These are phyloP conservation scores for Camelus bactrianus DNA, from an alignment of 2,113 vertebrate species.

Conservation along the genomic window DNA sequence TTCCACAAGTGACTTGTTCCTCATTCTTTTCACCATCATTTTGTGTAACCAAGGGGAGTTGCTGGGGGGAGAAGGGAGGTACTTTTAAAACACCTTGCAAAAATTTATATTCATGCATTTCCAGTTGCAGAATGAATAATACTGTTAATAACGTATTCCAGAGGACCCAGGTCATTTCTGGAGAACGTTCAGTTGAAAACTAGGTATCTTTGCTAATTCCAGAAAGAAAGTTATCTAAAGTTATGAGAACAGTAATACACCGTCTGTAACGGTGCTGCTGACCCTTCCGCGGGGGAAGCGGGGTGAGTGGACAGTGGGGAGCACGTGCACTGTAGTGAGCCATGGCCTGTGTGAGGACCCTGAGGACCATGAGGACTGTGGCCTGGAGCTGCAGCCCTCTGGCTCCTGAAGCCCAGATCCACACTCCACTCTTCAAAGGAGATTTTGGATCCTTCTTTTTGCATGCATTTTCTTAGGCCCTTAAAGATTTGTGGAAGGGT, in stretches of 20 bases:
- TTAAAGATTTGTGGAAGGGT: neutral
- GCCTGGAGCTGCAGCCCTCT: neutral
- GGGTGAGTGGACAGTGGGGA: too few relatives aligned
- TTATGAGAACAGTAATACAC: neutral
- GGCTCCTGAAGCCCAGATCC: neutral
- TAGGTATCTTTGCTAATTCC: neutral
- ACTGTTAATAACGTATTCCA: neutral
- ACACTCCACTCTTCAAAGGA: neutral
- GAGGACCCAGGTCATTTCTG: neutral
- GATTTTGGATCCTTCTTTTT: neutral
- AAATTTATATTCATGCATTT: neutral
- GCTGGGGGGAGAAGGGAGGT: neutral
- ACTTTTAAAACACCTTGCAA: neutral
- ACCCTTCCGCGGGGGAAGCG: neutral
- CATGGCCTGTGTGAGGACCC: neutral
- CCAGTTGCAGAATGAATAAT: neutral
- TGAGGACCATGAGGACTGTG: too few relatives aligned
- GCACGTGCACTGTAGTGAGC: fast-evolving
- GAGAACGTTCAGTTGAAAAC: neutral
- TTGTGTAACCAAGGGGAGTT: neutral
- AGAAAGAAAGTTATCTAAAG: neutral
- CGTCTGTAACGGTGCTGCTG: neutral
- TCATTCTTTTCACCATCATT: neutral
- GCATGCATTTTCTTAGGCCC: neutral
- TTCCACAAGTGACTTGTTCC: neutral